Conservation (phyloP, 2,888 invertebrate genomes). For the Temnothorax ravouxi region DNA sequence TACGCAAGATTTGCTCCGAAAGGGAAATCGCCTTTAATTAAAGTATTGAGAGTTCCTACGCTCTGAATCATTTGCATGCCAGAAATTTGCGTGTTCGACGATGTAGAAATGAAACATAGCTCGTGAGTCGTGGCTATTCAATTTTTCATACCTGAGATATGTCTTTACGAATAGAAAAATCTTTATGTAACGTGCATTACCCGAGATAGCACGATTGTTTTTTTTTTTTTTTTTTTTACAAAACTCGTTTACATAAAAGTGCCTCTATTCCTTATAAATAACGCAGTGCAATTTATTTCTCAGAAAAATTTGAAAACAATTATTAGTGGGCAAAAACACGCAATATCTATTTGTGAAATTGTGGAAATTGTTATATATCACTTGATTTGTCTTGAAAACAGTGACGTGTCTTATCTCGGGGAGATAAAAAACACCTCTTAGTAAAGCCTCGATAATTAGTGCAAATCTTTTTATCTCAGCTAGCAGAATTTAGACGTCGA, state of each 20-base stretch:
- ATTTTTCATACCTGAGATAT: not conserved
- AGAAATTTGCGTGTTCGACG: slow-evolving; percentile 3
- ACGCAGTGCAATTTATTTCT: not conserved
- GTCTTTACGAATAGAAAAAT: not conserved
- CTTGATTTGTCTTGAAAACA: not conserved
- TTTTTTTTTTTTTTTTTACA: not conserved
- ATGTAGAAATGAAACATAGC: slow-evolving; percentile 8
- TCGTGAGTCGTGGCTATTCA: not conserved
- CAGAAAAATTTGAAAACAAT: not conserved
- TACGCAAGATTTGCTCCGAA: not conserved
- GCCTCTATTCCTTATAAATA: not conserved
- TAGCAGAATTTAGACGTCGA: not conserved
- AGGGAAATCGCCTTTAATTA: not conserved
- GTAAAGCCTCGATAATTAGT: not conserved
- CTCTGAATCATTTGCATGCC: slow-evolving; percentile 42
- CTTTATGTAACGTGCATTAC: not conserved
- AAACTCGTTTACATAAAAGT: not conserved
- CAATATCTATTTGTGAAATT: not conserved
- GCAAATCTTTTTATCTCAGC: not conserved
- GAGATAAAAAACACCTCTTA: not conserved
- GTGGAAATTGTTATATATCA: not conserved
- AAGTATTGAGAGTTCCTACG: slow-evolving; percentile 4
- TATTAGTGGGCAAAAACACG: not conserved
- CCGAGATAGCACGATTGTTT: not conserved
- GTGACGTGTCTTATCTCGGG: not conserved